Percentiles rank a stretch among this genome's conserved stretches.
Conservation (phyloP, 1,140 invertebrate genomes). For the Zeugodacus cucurbitae region DNA sequence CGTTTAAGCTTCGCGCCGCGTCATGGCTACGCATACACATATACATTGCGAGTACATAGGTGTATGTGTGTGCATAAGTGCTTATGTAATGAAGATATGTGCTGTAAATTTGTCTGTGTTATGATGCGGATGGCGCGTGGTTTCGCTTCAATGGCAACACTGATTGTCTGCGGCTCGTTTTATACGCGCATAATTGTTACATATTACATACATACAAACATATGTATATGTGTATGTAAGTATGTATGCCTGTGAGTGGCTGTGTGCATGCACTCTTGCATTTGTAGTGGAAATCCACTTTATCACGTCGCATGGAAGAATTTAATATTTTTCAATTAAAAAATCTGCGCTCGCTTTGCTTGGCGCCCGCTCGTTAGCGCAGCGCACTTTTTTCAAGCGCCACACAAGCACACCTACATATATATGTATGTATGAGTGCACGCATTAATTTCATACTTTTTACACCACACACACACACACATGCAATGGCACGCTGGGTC, state of each 20-base stretch:
- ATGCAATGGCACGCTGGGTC: background rate
- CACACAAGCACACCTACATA: background rate
- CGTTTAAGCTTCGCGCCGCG: background rate
- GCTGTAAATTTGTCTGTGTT: background rate
- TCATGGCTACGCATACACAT: background rate
- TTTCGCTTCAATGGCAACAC: conserved; percentile 14
- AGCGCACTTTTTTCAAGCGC: background rate
- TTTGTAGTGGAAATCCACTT: conserved; percentile 10
- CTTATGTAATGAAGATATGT: background rate
- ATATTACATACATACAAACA: background rate
- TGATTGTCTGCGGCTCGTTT: conserved; percentile 11
- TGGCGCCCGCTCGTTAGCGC: background rate
- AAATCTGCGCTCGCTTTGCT: background rate
- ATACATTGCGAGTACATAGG: background rate
- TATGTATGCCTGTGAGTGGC: background rate
- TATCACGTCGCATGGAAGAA: conserved; percentile 32
- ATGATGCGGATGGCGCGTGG: background rate
- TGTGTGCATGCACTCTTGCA: background rate
- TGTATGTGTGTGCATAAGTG: background rate
- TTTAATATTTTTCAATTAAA: conserved; percentile 39
- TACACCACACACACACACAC: too few relatives aligned
- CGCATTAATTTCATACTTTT: background rate
- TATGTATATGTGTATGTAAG: background rate
- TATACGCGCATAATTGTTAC: conserved; percentile 15
- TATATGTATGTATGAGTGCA: background rate